Percentiles rank a stretch among this genome's conserved stretches.
phyloP scores from a whole-genome alignment of 2,797 vertebrate genomes.

The Eupleurogrammus muticus region DNA sequence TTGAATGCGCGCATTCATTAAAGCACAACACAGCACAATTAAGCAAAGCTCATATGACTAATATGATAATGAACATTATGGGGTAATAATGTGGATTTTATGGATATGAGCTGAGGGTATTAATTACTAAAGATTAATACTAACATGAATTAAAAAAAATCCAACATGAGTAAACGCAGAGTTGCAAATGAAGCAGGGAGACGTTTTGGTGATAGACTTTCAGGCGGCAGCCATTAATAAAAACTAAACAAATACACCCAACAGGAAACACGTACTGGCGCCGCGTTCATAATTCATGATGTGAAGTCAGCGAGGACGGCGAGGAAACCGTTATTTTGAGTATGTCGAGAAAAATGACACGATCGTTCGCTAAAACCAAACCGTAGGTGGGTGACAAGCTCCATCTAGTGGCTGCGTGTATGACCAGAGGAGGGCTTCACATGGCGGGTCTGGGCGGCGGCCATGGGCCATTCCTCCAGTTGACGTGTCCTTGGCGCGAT shows the following conservation, averaged over 20 bases:
- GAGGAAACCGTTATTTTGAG: conserved; percentile 1
- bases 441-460: too few species aligned
- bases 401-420: too few species aligned
- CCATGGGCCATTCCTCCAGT: too few species aligned
- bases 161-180: conserved; percentile 28
- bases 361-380: too few species aligned
- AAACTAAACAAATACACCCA: conserved; percentile 16
- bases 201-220: conserved; percentile 10
- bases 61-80: conserved; percentile 55
- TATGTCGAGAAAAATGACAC: too few species aligned
- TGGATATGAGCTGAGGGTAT: conserved; percentile 59
- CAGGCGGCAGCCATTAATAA: conserved; percentile 20
- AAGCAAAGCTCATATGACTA: conserved; percentile 47
- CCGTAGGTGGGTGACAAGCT: too few species aligned
- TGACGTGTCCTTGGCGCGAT: too few species aligned
- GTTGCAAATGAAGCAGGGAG: conserved; percentile 38
- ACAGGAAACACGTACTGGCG: neutral
- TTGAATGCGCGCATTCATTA: conserved; percentile 52
- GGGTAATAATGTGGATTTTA: conserved; percentile 60
- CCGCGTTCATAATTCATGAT: neutral
- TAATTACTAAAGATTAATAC: conserved; percentile 64
- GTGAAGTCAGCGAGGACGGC: conserved; percentile 13
- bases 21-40: conserved; percentile 52
- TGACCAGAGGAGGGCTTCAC: too few species aligned
- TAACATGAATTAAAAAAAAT: conserved; percentile 46